Conservation (phyloP, 2,113 vertebrate genomes). For the Chelonoidis abingdonii region DNA sequence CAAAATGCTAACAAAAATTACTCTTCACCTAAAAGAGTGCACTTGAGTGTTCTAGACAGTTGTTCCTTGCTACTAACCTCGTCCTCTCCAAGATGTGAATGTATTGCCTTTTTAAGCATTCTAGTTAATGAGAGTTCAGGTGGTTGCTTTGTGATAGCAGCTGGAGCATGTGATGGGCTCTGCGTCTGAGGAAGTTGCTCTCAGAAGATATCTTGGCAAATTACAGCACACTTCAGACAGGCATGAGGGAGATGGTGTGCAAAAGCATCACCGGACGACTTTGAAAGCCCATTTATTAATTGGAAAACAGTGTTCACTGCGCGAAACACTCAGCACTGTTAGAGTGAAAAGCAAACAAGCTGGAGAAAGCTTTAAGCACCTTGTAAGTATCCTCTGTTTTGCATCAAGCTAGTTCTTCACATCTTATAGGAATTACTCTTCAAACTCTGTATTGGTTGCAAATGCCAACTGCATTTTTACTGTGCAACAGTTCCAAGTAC, state of each 20-base stretch:
- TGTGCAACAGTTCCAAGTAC: background rate
- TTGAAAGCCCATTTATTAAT: accelerated
- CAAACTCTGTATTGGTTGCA: background rate
- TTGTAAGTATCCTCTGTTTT: background rate
- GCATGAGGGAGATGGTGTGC: accelerated
- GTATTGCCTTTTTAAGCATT: background rate
- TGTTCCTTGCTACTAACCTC: accelerated
- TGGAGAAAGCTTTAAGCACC: background rate
- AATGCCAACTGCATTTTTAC: background rate
- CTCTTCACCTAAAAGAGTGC: background rate
- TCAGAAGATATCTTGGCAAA: accelerated
- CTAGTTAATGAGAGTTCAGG: background rate
- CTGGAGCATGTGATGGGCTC: accelerated
- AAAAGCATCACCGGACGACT: background rate
- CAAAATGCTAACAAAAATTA: background rate
- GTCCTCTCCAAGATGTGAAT: background rate
- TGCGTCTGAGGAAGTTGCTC: accelerated
- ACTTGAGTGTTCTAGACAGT: background rate
- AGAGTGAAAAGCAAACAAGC: accelerated
- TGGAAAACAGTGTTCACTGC: background rate
- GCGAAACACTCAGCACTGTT: accelerated
- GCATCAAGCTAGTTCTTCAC: background rate
- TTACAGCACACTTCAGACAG: accelerated
- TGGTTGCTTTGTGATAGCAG: background rate
- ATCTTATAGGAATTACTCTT: background rate